phyloP scores from a whole-genome alignment of 2,888 invertebrate species.

The Frankliniella intonsa region DNA sequence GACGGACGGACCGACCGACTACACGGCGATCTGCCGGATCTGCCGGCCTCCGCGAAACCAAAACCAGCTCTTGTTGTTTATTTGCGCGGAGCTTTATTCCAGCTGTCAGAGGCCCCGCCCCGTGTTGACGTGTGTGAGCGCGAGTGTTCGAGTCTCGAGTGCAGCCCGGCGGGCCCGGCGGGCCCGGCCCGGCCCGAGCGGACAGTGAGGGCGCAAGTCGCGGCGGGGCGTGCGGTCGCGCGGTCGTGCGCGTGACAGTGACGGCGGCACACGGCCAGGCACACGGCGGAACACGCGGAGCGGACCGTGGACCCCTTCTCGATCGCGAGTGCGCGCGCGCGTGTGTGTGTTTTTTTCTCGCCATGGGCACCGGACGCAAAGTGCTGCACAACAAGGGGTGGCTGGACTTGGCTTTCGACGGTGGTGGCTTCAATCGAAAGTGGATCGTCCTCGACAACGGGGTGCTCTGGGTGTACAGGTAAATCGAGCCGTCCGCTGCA shows the following conservation, averaged over 20 bases:
- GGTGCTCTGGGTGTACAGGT: not conserved
- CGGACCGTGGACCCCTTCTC: too few relatives aligned
- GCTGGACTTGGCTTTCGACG: not conserved
- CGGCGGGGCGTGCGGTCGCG: not conserved
- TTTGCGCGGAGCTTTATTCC: too few relatives aligned
- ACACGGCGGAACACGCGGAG: too few relatives aligned
- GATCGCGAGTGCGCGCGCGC: too few relatives aligned
- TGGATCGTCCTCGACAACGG: constrained; percentile 12
- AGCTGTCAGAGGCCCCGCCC: too few relatives aligned
- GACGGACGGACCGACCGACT: too few relatives aligned
- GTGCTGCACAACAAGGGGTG: not conserved
- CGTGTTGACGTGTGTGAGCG: not conserved
- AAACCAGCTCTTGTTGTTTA: too few relatives aligned
- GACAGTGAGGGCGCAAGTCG: not conserved
- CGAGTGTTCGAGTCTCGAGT: not conserved
- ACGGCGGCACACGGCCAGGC: too few relatives aligned
- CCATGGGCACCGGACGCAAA: not conserved
- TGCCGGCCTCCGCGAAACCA: too few relatives aligned
- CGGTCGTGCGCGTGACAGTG: not conserved
- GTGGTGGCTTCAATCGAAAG: not conserved
- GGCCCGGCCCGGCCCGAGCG: not conserved
- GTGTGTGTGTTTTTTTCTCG: not conserved
- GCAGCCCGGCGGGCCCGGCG: not conserved
- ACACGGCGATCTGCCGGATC: too few relatives aligned
- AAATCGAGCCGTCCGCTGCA: not conserved